A percentile compares a stretch with the other conserved stretches of the same genome.
These are phyloP conservation scores for Decapterus maruadsi DNA, from an alignment of 2,797 vertebrate genomes.

Conservation along the genomic window DNA sequence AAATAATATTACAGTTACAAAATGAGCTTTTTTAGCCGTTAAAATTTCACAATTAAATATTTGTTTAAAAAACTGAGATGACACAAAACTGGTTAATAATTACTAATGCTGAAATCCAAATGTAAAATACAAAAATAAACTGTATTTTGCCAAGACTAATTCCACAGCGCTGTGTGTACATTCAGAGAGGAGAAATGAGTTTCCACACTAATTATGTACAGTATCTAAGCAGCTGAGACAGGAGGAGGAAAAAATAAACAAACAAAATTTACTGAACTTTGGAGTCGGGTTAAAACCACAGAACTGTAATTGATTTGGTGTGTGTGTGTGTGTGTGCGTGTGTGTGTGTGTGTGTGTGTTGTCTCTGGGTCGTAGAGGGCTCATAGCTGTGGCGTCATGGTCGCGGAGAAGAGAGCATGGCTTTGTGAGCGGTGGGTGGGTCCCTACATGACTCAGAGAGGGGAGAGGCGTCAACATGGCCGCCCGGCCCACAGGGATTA, in stretches of 20 bases:
- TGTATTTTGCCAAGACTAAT: slow-evolving; percentile 8
- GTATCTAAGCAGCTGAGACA: slow-evolving; percentile 81
- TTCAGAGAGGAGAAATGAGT: slow-evolving; percentile 45
- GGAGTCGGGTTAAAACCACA: slow-evolving; percentile 81
- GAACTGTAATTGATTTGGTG: slow-evolving; percentile 85
- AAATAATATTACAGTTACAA: background rate
- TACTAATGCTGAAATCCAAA: slow-evolving; percentile 27
- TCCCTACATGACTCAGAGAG: slow-evolving; percentile 82
- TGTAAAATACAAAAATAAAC: slow-evolving; percentile 26
- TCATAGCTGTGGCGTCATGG: slow-evolving; percentile 77
- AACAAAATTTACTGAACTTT: slow-evolving; percentile 82
- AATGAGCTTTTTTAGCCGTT: background rate
- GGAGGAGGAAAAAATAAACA: slow-evolving; percentile 83
- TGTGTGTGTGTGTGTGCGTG: slow-evolving; percentile 48
- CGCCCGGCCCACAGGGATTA: slow-evolving; percentile 66
- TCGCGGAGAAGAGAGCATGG: slow-evolving; percentile 80
- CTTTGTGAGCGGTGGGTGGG: slow-evolving; percentile 81
- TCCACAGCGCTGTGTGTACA: slow-evolving; percentile 9
- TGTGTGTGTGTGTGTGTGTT: slow-evolving; percentile 56
- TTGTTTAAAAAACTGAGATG: slow-evolving; percentile 8
- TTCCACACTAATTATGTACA: slow-evolving; percentile 77
- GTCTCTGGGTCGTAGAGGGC: slow-evolving; percentile 80
- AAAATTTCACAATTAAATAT: background rate
- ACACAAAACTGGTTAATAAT: slow-evolving; percentile 17
- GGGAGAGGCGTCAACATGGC: slow-evolving; percentile 79